These are phyloP conservation scores for Hipparchia semele DNA, from an alignment of 2,888 invertebrate genomes.

Conservation along the genomic window DNA sequence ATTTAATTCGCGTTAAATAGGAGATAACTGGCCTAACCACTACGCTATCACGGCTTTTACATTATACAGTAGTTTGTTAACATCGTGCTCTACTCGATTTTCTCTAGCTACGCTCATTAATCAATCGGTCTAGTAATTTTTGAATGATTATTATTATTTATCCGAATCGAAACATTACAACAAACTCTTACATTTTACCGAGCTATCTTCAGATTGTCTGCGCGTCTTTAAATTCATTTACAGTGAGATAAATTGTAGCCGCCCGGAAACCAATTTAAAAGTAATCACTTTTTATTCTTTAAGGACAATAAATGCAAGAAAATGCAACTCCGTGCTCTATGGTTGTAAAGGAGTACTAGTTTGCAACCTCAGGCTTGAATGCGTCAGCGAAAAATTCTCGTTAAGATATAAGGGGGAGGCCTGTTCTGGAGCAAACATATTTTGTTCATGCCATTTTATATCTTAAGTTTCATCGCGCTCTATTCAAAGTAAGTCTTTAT, in stretches of 20 bases:
- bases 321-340: not conserved
- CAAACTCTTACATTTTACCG: no score
- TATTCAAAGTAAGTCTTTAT: not conserved
- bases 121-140: no score
- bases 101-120: no score
- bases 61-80: no score
- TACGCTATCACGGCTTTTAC: no score
- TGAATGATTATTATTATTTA: no score
- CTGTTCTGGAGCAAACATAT: not conserved
- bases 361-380: not conserved
- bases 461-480: constrained; percentile 6
- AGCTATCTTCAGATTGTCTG: not conserved
- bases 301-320: not conserved
- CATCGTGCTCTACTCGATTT: no score
- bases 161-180: no score
- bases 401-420: not conserved
- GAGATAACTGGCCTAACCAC: no score
- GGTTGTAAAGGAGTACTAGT: not conserved
- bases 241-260: not conserved
- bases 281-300: not conserved
- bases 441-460: constrained; percentile 3
- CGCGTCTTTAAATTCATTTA: not conserved
- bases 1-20: no score
- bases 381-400: constrained; percentile 6
- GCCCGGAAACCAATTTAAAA: not conserved